Base-by-base conservation (phyloP, 2,113 vertebrate species). In the Hydropotes inermis region DNA sequence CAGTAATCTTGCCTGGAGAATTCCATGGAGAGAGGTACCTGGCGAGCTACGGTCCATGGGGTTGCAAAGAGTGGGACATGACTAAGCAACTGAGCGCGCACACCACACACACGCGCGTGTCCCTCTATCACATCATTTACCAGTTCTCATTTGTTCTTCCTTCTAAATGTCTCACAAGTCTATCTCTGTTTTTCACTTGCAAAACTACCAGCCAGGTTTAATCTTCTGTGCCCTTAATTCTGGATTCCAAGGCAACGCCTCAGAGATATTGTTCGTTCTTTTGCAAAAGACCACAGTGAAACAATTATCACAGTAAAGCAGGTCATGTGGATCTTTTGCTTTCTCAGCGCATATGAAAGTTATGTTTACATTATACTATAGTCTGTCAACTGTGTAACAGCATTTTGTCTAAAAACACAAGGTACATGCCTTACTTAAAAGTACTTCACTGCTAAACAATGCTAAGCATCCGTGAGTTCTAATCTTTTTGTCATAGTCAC, bases 61-160 rank as follows among this genome's bases (percentile, higher is more conserved):
- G 23, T 43, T 76, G 70, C 70, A 43, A 76, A 74, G 21, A 43
- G 23, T 76, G 21, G 70, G 25, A 43, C 70, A 14, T 27, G 67
- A 74, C 36, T 43, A 25, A 43, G 70, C 36, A 76, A 43, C 70
- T 76, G 39, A 25, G 21, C 23, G 7, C 39, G 7, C 39, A 43
- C 23, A 14, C 39, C 21, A 76, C 25, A 27, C 70, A 27, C 3
- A 15, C 39, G 27, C 1, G 12, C 0, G 0, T 0, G 6, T 15
- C 23, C 36, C 25, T 43, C 23, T 1, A 1, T 43, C 70, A 43
- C 11, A 12, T 78, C 0, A 90, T 50, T 64, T 96, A 64, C 3
- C 45, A 28, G 15, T 84, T 92, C 6, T 87, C 81, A 16, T 70
- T 87, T 64, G 54, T 91, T 52, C 16, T 64, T 91, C 27, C 33